Evolutionary conservation across 2,888 invertebrate species (phyloP).

Genomic region (Pterobdella sp.): DNA sequence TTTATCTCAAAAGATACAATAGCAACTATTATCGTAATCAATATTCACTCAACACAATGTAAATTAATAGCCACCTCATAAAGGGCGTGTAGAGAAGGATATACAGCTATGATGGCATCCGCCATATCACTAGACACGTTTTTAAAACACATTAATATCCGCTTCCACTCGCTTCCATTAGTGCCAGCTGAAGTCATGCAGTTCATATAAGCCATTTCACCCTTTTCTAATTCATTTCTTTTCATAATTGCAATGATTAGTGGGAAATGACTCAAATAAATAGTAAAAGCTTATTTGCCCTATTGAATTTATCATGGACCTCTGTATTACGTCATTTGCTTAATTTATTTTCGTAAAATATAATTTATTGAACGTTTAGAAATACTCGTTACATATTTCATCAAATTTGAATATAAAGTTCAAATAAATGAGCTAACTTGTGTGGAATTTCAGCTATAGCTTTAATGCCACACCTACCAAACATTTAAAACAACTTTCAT

Average conservation of each 20-base stretch:
- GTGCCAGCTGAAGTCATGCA: background rate
- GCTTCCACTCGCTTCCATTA: background rate
- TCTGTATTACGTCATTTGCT: too few species aligned
- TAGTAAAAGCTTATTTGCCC: too few species aligned
- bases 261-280: background rate
- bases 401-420: too few species aligned
- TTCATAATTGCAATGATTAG: background rate
- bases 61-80: background rate
- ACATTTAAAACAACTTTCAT: background rate
- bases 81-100: background rate
- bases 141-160: background rate
- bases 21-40: too few species aligned
- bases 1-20: background rate
- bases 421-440: background rate
- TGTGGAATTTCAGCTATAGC: conserved; percentile 5
- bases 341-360: too few species aligned
- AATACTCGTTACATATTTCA: too few species aligned
- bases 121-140: conserved; percentile 2
- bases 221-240: background rate
- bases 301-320: too few species aligned
- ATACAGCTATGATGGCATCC: background rate
- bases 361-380: background rate
- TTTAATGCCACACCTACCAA: background rate
- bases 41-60: too few species aligned
- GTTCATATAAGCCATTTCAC: background rate